Conservation (phyloP, 92 coral and sea anemone genomes). For the Epizoanthus fatuus region DNA sequence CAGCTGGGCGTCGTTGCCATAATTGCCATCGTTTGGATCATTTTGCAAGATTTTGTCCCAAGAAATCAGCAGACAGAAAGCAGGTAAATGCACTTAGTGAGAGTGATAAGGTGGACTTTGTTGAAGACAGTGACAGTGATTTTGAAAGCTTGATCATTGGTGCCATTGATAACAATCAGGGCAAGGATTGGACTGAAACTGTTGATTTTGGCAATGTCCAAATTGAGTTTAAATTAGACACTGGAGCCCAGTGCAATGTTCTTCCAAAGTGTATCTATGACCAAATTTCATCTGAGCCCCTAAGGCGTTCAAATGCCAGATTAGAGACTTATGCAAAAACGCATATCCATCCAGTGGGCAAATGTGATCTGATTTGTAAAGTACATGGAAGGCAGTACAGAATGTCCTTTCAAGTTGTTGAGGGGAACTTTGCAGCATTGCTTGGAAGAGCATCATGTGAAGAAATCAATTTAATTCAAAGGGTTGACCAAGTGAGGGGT, state of each 20-base stretch:
- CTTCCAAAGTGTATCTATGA: constrained; percentile 29
- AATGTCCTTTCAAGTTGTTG: constrained; percentile 29
- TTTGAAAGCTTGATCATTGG: constrained; percentile 48
- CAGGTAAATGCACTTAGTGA: constrained; percentile 50
- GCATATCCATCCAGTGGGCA: constrained; percentile 13
- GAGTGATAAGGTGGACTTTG: neutral
- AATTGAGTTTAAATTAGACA: constrained; percentile 30
- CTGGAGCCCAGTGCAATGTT: constrained; percentile 50
- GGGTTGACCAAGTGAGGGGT: constrained; percentile 1
- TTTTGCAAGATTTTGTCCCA: constrained; percentile 45
- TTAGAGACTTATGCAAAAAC: constrained; percentile 34
- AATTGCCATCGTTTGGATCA: constrained; percentile 32
- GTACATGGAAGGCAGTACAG: constrained; percentile 26
- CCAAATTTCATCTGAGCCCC: constrained; percentile 27
- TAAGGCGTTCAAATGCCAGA: constrained; percentile 15
- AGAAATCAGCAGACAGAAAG: constrained; percentile 9
- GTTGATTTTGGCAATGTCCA: constrained; percentile 16
- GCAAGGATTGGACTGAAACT: constrained; percentile 34
- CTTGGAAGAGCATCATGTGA: constrained; percentile 25
- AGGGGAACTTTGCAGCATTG: constrained; percentile 15
- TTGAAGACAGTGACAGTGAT: constrained; percentile 29
- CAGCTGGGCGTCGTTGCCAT: constrained; percentile 30
- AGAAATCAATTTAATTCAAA: constrained; percentile 15
- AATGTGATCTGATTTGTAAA: constrained; percentile 16
- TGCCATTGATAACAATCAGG: constrained; percentile 16